A percentile compares a stretch with the other conserved stretches of the same genome.
phyloP scores from a whole-genome alignment of 2,888 invertebrate species.

The Chymomyza fuscimana region DNA sequence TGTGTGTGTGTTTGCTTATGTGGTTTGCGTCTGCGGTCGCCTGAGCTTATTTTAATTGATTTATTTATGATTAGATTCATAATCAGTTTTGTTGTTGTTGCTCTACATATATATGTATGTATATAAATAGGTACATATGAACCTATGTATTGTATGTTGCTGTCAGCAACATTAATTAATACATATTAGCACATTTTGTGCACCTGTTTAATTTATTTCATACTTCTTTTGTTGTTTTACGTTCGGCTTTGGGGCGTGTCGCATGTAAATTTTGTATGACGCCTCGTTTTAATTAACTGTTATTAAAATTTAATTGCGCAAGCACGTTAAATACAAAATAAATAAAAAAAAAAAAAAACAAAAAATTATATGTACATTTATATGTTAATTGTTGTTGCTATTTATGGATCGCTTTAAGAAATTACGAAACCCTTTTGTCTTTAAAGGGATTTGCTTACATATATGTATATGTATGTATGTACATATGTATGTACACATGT shows the following conservation, averaged over 20 bases:
- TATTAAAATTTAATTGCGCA: not conserved
- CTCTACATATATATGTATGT: not conserved
- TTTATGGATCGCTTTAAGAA: not conserved
- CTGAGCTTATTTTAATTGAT: conserved; percentile 54
- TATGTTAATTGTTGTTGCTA: not conserved
- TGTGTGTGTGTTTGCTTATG: conserved; percentile 9
- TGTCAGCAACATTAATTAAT: not conserved
- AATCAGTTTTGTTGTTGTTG: conserved; percentile 35
- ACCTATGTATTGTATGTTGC: not conserved
- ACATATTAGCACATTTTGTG: not conserved
- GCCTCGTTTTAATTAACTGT: not conserved
- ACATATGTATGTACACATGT: not conserved
- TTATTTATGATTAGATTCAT: conserved; percentile 59
- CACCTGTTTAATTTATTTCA: not conserved
- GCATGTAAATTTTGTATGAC: not conserved
- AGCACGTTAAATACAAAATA: not conserved
- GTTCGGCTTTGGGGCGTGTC: not conserved
- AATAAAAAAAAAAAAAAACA: no score
- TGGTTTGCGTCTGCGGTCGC: conserved; percentile 25
- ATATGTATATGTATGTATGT: no score
- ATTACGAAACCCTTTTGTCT: not conserved
- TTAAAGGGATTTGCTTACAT: not conserved
- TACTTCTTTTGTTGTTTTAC: not conserved
- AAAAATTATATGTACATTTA: not conserved
- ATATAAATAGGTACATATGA: not conserved